Evolutionary conservation across 2,888 invertebrate genomes (phyloP), one percentile per base, ranked within the genome.

Genomic region (Sinelater perroti): DNA sequence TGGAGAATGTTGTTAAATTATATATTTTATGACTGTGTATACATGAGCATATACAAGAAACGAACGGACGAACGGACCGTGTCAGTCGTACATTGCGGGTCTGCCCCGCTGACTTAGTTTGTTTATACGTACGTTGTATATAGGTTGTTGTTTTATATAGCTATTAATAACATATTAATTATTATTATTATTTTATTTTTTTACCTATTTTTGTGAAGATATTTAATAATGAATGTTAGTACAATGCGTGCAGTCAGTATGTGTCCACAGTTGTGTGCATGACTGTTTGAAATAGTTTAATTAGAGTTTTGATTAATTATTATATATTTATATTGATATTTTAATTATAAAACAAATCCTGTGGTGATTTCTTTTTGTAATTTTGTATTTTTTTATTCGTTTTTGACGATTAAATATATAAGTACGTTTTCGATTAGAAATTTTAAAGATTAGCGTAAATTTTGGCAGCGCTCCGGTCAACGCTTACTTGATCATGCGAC

Each of bases 191-290:
- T 79, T 78, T 79, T 79, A 79, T 79, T 79, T 79, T 79, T 79
- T 78, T 78, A 79, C 78, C 77, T 79, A 78, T 79, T 78, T 79
- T 79, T 78, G 77, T 77, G 78, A 72, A 78, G 78, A 79, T 78
- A 78, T 79, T 78, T 78, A 77, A 77, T 70, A 77, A 78, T 78
- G 73, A 76, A 78, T 78, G 78, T 79, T 79, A 78, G 78, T 78
- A 78, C 78, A 77, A 77, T 61, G 75, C 74, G 60, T 61, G 60
- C 63, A 66, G 62, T 63, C 63, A 64, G 62, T 63, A 63, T 63
- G 59, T 61, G 58, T 65, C 51, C 63, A 63, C 63, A 64, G 63
- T 70, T 75, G 76, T 75, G 75, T 74, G 76, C 74, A 75, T 78
- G 78, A 77, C 77, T 78, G 76, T 76, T 78, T 75, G 68, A 73